Base-by-base conservation (phyloP, 2,797 vertebrate genomes). In the Kryptopterus vitreolus region DNA sequence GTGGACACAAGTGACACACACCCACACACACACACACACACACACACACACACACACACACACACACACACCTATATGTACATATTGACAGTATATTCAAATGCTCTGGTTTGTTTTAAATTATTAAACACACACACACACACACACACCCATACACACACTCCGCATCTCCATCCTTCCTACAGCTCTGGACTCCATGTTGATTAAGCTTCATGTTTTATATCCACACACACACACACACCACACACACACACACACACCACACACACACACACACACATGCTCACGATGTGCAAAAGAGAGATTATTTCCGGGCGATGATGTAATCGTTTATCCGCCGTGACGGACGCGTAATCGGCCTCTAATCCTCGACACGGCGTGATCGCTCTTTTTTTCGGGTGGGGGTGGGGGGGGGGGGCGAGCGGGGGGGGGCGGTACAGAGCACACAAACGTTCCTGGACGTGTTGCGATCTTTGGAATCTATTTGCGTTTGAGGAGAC, bases 331-430 rank as follows among this genome's bases (percentile, higher is more conserved):
- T 58, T 58, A 46, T 43, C 55, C 24, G 22, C 55, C 71, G 20
- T 59, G 35, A 18, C 1, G 8, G 43, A 26, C n/a, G 43, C 35
- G 13, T 59, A 58, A 58, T 59, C 55, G 33, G n/a, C 13, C n/a
- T 4, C 53, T 74, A 59, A 74, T 74, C 71, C 71, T 43, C 55
- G n/a, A 59, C 71, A 74, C 53, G 57, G 8, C 43, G 69, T 33
- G 48, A 71, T 55, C 31, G 71, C 55, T 74, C n/a, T 4, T 58
- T 58, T 59, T 43, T n/a, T n/a, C n/a, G n/a, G n/a, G n/a, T n/a
- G n/a, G n/a, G n/a, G n/a, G n/a, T n/a, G n/a, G n/a, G n/a, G n/a
- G n/a, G n/a, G n/a, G n/a, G n/a, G n/a, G n/a, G n/a, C n/a, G n/a
- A n/a, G n/a, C n/a, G n/a, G n/a, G n/a, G n/a, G n/a, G n/a, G n/a